Base-by-base conservation (phyloP, 2,113 vertebrate genomes). In the Epinephelus moara region DNA sequence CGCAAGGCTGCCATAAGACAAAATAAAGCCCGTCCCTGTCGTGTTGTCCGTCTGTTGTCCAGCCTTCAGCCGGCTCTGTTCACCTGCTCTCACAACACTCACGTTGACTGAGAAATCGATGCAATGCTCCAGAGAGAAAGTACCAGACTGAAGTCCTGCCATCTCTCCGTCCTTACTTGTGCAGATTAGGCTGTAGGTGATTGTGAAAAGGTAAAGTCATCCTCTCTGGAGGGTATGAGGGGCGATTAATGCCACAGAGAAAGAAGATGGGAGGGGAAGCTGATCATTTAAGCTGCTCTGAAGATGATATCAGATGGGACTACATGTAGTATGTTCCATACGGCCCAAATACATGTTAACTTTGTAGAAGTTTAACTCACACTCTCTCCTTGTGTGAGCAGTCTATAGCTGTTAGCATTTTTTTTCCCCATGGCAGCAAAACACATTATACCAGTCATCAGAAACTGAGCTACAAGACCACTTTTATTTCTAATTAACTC, bases 91-190 rank as follows among this genome's bases (percentile, higher is more conserved):
- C 50, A 27, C 67, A 77, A 87, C 85, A 78, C 71, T 80, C 69
- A 11, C 84, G 88, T 66, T 12, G 89, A 89, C 76, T 0, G 57
- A 70, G 60, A 45, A 52, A 88, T 89, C 85, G 0, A 89, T 87
- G 15, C 3, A 5, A 47, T 78, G 45, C 90, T 82, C 85, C 37
- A 5, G 78, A 78, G 78, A 89, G 66, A 72, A 80, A 71, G 69
- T 59, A 52, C 12, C 74, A 77, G 63, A 79, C 75, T 78, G 56
- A 85, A 60, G 75, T 66, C 66, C 63, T 64, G 74, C 77, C 82
- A 73, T 80, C 72, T 67, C 53, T 68, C 53, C 5, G 57, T 75
- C 64, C 15, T 23, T 33, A 72, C 59, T 37, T 37, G 55, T 68
- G 66, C 53, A 64, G 61, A 76, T 55, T 25, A 50, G 50, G 37